These are phyloP conservation scores for Hanleya hanleyi DNA, from an alignment of 2,888 invertebrate species.

Conservation along the genomic window DNA sequence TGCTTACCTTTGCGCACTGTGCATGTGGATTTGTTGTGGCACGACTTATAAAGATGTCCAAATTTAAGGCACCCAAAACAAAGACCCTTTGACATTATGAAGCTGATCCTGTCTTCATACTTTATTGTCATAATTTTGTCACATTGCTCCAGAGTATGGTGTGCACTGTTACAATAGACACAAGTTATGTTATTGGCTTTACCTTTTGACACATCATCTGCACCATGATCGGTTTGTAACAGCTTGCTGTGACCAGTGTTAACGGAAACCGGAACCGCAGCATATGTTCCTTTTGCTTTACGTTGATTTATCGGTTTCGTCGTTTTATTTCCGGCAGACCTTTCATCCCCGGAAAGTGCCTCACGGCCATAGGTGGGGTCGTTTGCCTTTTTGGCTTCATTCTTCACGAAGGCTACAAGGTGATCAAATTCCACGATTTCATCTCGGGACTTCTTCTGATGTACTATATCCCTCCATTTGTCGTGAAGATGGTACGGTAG, in stretches of 20 bases:
- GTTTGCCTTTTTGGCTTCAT: constrained; percentile 15
- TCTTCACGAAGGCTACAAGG: constrained; percentile 12
- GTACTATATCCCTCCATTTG: not conserved
- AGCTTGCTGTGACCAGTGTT: too few species aligned
- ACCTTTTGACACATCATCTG: too few species aligned
- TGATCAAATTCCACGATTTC: constrained; percentile 3
- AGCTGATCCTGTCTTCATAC: not conserved
- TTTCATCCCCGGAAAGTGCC: not conserved
- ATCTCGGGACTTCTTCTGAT: not conserved
- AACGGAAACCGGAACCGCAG: too few species aligned
- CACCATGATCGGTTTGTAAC: too few species aligned
- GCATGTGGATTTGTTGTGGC: not conserved
- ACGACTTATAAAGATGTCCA: constrained; percentile 1
- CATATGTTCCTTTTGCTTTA: too few species aligned
- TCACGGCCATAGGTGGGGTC: constrained; percentile 24
- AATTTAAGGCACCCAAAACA: constrained; percentile 21
- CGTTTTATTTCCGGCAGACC: not conserved
- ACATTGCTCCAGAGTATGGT: not conserved
- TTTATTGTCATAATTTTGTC: not conserved
- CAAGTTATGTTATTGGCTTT: too few species aligned
- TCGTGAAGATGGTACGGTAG: not conserved
- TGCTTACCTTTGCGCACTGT: constrained; percentile 5
- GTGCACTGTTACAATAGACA: not conserved
- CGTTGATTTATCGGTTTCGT: too few species aligned
- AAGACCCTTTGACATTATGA: not conserved